Evolutionary conservation across 2,113 vertebrate genomes (phyloP).

Genomic region (Thunnus thynnus): DNA sequence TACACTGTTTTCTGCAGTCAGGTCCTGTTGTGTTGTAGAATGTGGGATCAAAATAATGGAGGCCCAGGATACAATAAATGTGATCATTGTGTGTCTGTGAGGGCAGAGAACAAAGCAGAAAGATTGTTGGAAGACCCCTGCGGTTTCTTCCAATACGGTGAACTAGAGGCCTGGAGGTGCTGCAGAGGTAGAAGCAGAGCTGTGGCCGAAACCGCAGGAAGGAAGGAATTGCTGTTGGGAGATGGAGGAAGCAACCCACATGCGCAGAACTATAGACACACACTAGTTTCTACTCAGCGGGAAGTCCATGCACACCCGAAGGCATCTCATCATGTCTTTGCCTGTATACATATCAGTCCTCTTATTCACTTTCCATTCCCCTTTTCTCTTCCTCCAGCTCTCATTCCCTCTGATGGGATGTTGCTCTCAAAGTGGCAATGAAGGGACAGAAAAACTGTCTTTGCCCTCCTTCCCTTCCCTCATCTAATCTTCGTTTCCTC

Average conservation of each 20-base stretch:
- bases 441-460: neutral
- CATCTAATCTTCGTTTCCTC: neutral
- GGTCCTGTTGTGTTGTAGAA: conserved; percentile 10
- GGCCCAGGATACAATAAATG: conserved; percentile 19
- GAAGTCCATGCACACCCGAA: conserved; percentile 30
- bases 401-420: conserved; percentile 9
- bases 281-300: conserved; percentile 53
- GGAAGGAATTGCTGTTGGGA: conserved; percentile 42
- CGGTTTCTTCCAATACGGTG: conserved; percentile 45
- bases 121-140: conserved; percentile 44
- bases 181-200: conserved; percentile 33
- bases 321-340: conserved; percentile 44
- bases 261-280: conserved; percentile 30
- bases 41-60: neutral
- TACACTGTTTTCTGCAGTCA: conserved; percentile 5
- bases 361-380: conserved; percentile 23
- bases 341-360: conserved; percentile 16
- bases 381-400: neutral
- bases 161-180: conserved; percentile 41
- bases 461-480: neutral
- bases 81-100: conserved; percentile 36
- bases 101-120: conserved; percentile 23
- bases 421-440: conserved; percentile 30
- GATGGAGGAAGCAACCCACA: neutral
- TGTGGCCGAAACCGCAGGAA: conserved; percentile 18